phyloP scores from a whole-genome alignment of 2,113 vertebrate species.

The Mustelus asterias region DNA sequence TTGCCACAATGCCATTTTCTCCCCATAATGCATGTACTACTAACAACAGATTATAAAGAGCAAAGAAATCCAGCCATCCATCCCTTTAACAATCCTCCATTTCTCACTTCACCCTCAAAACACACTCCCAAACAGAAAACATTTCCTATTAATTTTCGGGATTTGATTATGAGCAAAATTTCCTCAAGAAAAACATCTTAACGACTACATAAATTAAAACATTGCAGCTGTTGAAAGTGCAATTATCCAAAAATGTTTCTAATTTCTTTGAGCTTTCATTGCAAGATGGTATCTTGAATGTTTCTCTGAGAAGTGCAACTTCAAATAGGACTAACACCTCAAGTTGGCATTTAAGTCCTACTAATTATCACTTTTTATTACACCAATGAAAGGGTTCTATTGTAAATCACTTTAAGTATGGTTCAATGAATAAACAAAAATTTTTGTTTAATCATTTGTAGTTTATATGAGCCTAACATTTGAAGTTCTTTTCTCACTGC shows the following conservation, averaged over 20 bases:
- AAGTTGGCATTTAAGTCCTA: not conserved
- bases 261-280: not conserved
- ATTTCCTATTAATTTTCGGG: not conserved
- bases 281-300: not conserved
- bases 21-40: not conserved
- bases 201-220: not conserved
- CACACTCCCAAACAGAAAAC: not conserved
- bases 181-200: not conserved
- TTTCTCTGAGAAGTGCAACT: not conserved
- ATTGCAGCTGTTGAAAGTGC: not conserved
- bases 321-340: not conserved
- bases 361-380: not conserved
- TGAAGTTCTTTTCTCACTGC: not conserved
- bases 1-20: no score
- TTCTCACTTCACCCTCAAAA: not conserved
- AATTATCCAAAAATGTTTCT: not conserved
- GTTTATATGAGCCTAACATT: not conserved
- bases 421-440: not conserved
- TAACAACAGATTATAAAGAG: not conserved
- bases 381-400: not conserved
- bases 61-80: not conserved
- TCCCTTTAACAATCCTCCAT: not conserved
- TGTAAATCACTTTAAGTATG: not conserved
- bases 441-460: not conserved
- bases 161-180: not conserved